Evolutionary conservation across 2,888 invertebrate genomes (phyloP), one percentile per base, ranked within the genome.

Genomic region (Mellilla xanthometata): DNA sequence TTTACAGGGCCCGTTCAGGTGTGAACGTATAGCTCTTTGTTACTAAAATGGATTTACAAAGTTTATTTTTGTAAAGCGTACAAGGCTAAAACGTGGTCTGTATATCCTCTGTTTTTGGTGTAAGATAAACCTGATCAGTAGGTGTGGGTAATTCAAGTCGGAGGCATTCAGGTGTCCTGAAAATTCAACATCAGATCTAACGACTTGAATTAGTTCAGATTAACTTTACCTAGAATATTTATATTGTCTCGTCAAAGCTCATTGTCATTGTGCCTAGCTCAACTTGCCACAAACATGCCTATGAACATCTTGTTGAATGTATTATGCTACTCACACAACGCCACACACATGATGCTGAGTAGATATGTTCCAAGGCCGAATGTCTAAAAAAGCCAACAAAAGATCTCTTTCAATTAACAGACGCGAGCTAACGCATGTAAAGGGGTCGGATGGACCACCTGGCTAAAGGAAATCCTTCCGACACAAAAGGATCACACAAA

Each of bases 361-460:
- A 29, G 26, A 19, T 28, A 13, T 24, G 27, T 38, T 19, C 26
- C 41, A 48, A 48, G 41, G 47, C 36, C 41, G 33, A 33, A 13
- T n/a, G 24, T 48, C 38, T 41, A 38, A 47, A 42, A 28, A 28
- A 23, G 9, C 9, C 19, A n/a, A 38, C 15, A 24, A 34, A 15
- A 39, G 49, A 49, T 49, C 51, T 31, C 32, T 54, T 51, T 56
- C 60, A 66, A 65, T 69, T 69, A 68, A 59, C 62, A 47, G 45
- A 47, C 43, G 41, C 43, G 33, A 50, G 52, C 60, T 60, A 65
- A 63, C 62, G 52, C 49, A 46, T 48, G 39, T 41, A 10, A 31
- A 30, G 51, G 42, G 53, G 40, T 40, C 31, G 45, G 47, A 39
- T 27, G 43, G 39, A 49, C 56, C 58, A 56, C 56, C 54, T 58